Evolutionary conservation across 2,797 vertebrate species (phyloP), one percentile per base, ranked within the genome.

Genomic region (Taeniopygia guttata): DNA sequence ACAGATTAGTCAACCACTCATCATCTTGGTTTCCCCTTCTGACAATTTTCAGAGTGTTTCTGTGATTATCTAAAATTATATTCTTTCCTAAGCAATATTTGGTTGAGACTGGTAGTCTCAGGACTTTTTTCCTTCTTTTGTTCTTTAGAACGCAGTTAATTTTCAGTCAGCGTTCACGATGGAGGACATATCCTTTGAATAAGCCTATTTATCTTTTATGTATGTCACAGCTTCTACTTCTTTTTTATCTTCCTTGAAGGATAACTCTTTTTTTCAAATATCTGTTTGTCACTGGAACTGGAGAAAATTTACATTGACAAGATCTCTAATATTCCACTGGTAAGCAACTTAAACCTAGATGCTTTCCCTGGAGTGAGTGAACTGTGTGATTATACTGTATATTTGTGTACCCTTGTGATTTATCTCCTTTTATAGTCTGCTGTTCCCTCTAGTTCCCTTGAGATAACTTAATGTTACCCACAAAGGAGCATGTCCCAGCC

Each of bases 331-430:
- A 93, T 90, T 94, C 67, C 68, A 46, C 56, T 83, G 56, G 75
- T 80, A 92, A 92, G 88, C 52, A 84, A 67, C 80, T 77, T 91
- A 78, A 90, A 84, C 23, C 59, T 87, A 74, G 34, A 84, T 74
- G 55, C 18, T 79, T 76, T 95, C 77, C 87, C 69, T 64, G 22
- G 74, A 84, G 91, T 95, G 25, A 54, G 30, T 45, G 70, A 82
- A 95, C 81, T 63, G 55, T 64, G 48, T 84, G 80, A 91, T 89
- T 93, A 82, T 79, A 84, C 74, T 73, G 70, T 86, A 42, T 88
- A 84, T 94, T 96, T 96, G 74, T 93, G 67, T 90, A 74, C 45
- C 74, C 45, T 76, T 90, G 74, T 87, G 87, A 91, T 93, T 93
- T 91, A 87, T 91, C 52, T 91, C 56, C 77, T 87, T 73, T 88